These are phyloP conservation scores for Leptinotarsa haldemani DNA, from an alignment of 2,888 invertebrate species.

Conservation along the genomic window DNA sequence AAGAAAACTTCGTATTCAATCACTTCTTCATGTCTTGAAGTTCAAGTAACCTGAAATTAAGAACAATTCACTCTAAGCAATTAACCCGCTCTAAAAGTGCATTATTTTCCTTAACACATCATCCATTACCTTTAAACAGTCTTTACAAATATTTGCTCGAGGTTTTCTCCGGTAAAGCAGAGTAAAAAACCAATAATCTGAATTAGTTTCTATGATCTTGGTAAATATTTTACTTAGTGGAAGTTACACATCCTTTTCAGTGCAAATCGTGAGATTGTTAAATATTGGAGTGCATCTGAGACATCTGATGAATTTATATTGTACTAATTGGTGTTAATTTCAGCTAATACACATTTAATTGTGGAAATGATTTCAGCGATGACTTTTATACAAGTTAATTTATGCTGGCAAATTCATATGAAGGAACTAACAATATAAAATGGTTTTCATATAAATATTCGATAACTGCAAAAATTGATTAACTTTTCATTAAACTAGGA, in stretches of 20 bases:
- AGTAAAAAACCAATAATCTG: conserved; percentile 41
- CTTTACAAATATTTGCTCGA: conserved; percentile 27
- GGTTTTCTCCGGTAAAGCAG: conserved; percentile 19
- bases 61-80: neutral
- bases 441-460: too few species aligned
- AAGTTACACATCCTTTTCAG: conserved; percentile 45
- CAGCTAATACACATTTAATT: too few species aligned
- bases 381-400: too few species aligned
- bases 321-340: too few species aligned
- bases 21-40: too few species aligned
- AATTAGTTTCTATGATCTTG: conserved; percentile 41
- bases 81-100: neutral
- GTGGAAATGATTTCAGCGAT: too few species aligned
- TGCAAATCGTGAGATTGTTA: conserved; percentile 51
- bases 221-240: conserved; percentile 38
- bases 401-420: too few species aligned
- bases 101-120: neutral
- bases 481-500: too few species aligned
- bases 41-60: neutral
- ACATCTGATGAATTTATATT: too few species aligned
- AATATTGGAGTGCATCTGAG: conserved; percentile 45
- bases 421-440: too few species aligned
- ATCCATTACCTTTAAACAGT: conserved; percentile 4
- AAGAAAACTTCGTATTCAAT: too few species aligned
- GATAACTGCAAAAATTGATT: too few species aligned